Evolutionary conservation across 1,140 invertebrate species (phyloP), one percentile per base, ranked within the genome.

Genomic region (Phymastichus coffea): DNA sequence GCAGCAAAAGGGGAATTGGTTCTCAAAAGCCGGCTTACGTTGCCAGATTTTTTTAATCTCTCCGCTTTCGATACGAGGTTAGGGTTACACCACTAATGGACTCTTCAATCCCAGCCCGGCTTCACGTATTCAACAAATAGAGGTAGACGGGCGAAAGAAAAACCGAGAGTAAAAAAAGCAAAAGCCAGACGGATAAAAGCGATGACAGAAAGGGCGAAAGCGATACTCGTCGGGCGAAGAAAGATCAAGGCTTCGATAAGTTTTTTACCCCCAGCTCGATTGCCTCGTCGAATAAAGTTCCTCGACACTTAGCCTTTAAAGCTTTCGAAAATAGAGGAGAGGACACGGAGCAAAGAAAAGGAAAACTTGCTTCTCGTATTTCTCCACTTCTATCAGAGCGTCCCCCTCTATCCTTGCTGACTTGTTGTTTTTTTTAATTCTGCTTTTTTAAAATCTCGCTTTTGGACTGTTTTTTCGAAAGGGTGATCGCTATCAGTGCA

Each of bases 211-310:
- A 33, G 28, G 10, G n/a, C 19, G 17, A 17, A 48, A 20, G 33
- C 3, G n/a, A n/a, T n/a, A n/a, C n/a, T n/a, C n/a, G n/a, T n/a
- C n/a, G n/a, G n/a, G n/a, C n/a, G 20, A 43, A 23, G 23, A 40
- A 25, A 38, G 35, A 52, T 52, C 49, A 25, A 23, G 15, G 30
- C 28, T 49, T 35, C 30, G 49, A 52, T 52, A 52, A 52, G 20
- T 40, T 52, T 52, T 43, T 52, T 48, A 35, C 46, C 20, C 9
- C 22, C 12, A 17, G 49, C n/a, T 37, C 49, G 38, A 52, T 52
- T 52, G 49, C 47, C 35, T 17, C 49, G 19, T n/a, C 49, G 22
- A 52, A 52, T 52, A 52, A 52, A 52, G 35, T 52, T 52, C 35
- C 23, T 38, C 49, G 14, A 25, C 49, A 52, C 49, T 52, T 40